Evolutionary conservation across 1,140 invertebrate species (phyloP).

Genomic region (Lethrus apterus): DNA sequence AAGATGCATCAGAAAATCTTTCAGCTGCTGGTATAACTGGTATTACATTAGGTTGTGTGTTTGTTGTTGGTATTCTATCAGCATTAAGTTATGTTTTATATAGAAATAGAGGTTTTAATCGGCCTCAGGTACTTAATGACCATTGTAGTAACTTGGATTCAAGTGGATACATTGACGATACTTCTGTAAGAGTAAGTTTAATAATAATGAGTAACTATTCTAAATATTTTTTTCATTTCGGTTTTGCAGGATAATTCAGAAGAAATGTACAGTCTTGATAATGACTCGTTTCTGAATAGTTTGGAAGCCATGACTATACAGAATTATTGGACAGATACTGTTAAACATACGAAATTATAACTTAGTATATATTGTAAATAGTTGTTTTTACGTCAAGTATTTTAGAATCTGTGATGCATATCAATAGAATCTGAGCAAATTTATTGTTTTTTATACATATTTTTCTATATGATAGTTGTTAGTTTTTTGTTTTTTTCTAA

Average conservation of each 20-base stretch:
- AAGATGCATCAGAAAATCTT: slow-evolving; percentile 32
- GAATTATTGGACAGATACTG: slow-evolving; percentile 87
- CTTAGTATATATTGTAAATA: slow-evolving; percentile 22
- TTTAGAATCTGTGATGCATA: slow-evolving; percentile 40
- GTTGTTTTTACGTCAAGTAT: slow-evolving; percentile 22
- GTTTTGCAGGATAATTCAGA: slow-evolving; percentile 76
- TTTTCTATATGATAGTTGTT: too few relatives aligned
- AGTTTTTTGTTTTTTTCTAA: too few relatives aligned
- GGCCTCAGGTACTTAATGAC: slow-evolving; percentile 71
- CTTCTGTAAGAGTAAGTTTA: slow-evolving; percentile 69
- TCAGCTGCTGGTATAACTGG: slow-evolving; percentile 65
- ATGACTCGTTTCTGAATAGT: slow-evolving; percentile 85
- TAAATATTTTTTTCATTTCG: slow-evolving; percentile 16
- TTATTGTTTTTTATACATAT: slow-evolving; percentile 7
- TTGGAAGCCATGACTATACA: slow-evolving; percentile 88
- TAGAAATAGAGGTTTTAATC: slow-evolving; percentile 66
- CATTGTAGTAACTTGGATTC: slow-evolving; percentile 79
- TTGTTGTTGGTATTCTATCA: slow-evolving; percentile 56
- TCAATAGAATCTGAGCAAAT: slow-evolving; percentile 27
- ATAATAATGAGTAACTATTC: neutral
- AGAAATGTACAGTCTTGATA: slow-evolving; percentile 87
- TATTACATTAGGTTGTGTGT: slow-evolving; percentile 60
- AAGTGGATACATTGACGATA: slow-evolving; percentile 82
- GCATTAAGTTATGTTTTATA: slow-evolving; percentile 68
- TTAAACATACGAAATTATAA: slow-evolving; percentile 86